Conservation (phyloP, 2,888 invertebrate species). For the Elegia similella region DNA sequence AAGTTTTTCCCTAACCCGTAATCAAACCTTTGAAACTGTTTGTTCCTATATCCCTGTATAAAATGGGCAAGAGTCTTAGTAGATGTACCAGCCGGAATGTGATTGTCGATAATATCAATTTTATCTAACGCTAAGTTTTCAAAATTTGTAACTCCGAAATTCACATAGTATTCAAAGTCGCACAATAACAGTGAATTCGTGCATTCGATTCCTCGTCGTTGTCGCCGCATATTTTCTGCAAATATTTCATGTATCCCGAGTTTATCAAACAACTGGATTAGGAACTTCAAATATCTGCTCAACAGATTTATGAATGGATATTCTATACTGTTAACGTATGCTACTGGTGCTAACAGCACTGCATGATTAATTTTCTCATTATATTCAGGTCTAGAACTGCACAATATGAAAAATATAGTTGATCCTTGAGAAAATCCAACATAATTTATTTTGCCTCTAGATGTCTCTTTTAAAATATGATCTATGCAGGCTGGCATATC, state of each 20-base stretch:
- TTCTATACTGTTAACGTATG: slow-evolving; percentile 49
- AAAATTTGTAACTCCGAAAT: slow-evolving; percentile 53
- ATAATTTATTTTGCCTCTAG: slow-evolving; percentile 50
- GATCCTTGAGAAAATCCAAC: slow-evolving; percentile 71
- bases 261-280: slow-evolving; percentile 39
- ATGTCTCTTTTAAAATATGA: slow-evolving; percentile 50
- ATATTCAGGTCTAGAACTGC: slow-evolving; percentile 58
- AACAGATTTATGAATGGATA: slow-evolving; percentile 53
- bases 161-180: slow-evolving; percentile 51
- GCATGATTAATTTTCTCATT: slow-evolving; percentile 62
- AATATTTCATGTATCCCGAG: slow-evolving; percentile 56
- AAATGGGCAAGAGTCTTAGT: slow-evolving; percentile 59
- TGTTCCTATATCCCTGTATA: slow-evolving; percentile 55
- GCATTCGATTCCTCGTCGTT: slow-evolving; percentile 45
- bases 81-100: slow-evolving; percentile 62
- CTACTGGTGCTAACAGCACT: slow-evolving; percentile 64
- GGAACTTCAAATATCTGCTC: slow-evolving; percentile 38
- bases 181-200: slow-evolving; percentile 48
- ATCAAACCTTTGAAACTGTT: slow-evolving; percentile 60
- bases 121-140: slow-evolving; percentile 47
- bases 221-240: slow-evolving; percentile 45
- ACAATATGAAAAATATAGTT: slow-evolving; percentile 63
- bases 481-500: slow-evolving; percentile 65
- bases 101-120: slow-evolving; percentile 58
- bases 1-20: slow-evolving; percentile 48